Evolutionary conservation across 1,140 invertebrate species (phyloP), one percentile per base, ranked within the genome.

Genomic region (Nebria ingens): DNA sequence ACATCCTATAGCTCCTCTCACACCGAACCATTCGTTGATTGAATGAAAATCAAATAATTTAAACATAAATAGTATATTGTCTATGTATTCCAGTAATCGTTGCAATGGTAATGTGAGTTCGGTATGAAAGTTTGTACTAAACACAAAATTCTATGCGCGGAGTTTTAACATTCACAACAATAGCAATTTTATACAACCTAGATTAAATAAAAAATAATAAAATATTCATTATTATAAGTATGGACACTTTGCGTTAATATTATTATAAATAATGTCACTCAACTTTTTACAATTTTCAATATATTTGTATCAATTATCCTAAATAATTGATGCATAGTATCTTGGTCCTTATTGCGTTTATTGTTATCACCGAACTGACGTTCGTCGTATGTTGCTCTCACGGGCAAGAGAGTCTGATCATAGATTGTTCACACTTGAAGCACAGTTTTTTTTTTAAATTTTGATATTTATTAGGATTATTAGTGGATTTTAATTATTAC

Each of bases 341-440:
- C 15, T 45, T 45, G 40, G 40, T 45, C 40, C 9, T 45, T 45
- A 45, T 45, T 45, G 40, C 40, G 40, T 45, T 6, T 45, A 45
- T 45, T 45, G 17, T 9, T 45, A 45, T 45, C 40, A 45, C 40
- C 40, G 15, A 45, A 45, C 15, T 4, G n/a, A n/a, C n/a, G n/a
- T n/a, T n/a, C n/a, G n/a, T n/a, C n/a, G n/a, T n/a, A n/a, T n/a
- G n/a, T n/a, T 29, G 4, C 4, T 4, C 25, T 29, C 25, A 29
- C 25, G 25, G 13, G 4, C 4, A 6, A 6, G 25, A 6, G 4
- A 29, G 13, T 29, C 4, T 29, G 13, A 13, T 29, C 13, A 29
- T 17, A 45, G 15, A 45, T 12, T 11, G 40, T 45, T 34, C 25
- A n/a, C n/a, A 34, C n/a, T 34, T 12, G 40, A 45, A 45, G 9